These are phyloP conservation scores for Leptopilina drosophilae DNA, from an alignment of 2,888 invertebrate genomes.

Conservation along the genomic window DNA sequence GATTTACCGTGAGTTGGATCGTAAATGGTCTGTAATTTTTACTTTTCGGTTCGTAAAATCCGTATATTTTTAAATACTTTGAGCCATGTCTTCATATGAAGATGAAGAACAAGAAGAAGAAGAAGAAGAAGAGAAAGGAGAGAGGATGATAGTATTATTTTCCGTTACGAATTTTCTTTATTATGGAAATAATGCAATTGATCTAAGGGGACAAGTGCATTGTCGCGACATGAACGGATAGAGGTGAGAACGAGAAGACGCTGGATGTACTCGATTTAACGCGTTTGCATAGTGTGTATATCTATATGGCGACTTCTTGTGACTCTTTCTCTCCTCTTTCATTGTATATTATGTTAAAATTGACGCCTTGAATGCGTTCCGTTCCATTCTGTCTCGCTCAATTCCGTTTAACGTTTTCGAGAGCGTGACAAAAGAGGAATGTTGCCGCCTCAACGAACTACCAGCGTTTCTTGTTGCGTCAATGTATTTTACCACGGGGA, in stretches of 20 bases:
- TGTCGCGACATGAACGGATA: slow-evolving; percentile 24
- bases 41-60: too few species aligned
- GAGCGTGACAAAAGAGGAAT: slow-evolving; percentile 67
- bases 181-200: slow-evolving; percentile 38
- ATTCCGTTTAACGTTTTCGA: slow-evolving; percentile 59
- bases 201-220: slow-evolving; percentile 33
- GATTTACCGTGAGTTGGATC: too few species aligned
- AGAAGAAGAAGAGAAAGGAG: too few species aligned
- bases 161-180: slow-evolving; percentile 40
- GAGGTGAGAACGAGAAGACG: slow-evolving; percentile 2
- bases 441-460: slow-evolving; percentile 48
- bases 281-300: slow-evolving; percentile 6
- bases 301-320: too few species aligned
- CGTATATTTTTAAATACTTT: too few species aligned
- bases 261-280: slow-evolving; percentile 20
- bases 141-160: slow-evolving; percentile 8
- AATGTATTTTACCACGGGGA: slow-evolving; percentile 28
- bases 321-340: slow-evolving; percentile 41
- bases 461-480: slow-evolving; percentile 39
- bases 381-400: slow-evolving; percentile 50
- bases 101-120: too few species aligned
- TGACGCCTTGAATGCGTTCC: slow-evolving; percentile 43
- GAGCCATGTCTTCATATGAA: too few species aligned
- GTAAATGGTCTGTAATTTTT: too few species aligned
- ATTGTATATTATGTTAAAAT: slow-evolving; percentile 36